Base-by-base conservation (phyloP, 2,797 vertebrate genomes). In the Hydrophis major region DNA sequence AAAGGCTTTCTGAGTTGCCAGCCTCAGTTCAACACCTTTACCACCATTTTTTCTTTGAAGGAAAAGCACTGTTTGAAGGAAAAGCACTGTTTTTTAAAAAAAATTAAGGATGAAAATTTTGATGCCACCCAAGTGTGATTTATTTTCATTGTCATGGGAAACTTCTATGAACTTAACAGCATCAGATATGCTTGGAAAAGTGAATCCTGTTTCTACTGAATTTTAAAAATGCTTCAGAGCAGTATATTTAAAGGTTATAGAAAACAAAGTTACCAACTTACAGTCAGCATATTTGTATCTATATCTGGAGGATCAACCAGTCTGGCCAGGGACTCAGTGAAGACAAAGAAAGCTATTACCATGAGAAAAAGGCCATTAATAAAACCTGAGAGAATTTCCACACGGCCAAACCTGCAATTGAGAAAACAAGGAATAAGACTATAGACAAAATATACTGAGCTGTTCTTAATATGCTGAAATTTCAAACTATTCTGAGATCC, bases 311-410 rank as follows among this genome's bases (percentile, higher is more conserved):
- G 99, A 97, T 99, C 99, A 93, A 99, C 95, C 94, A 99, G 95
- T 95, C 99, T 98, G n/a, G 98, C 98, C 95, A 99, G 96, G 0
- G 99, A 99, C 93, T 99, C 99, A 96, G 99, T 93, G 95, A 99
- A 99, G 93, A 99, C 99, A 97, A 99, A 99, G 97, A 99, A 99
- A 89, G 99, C 98, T 96, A 99, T 99, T 96, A 99, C 99, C 98
- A 99, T 99, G 90, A 99, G 98, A 96, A 99, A 99, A 89, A 99
- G 98, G 78, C 99, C 99, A 92, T 99, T 99, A 97, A 99, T 99
- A 97, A 99, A 99, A 60, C 99, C 99, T 89, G 99, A 99, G 4
- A 99, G 98, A 94, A 99, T 99, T 97, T 99, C 99, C 95, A 99
- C 99, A 90, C 99, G 98, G 56, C 99, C 99, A 74, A 98, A 99